These are phyloP conservation scores for Nephrotoma guestfalica DNA, from an alignment of 2,888 invertebrate genomes.

Conservation along the genomic window DNA sequence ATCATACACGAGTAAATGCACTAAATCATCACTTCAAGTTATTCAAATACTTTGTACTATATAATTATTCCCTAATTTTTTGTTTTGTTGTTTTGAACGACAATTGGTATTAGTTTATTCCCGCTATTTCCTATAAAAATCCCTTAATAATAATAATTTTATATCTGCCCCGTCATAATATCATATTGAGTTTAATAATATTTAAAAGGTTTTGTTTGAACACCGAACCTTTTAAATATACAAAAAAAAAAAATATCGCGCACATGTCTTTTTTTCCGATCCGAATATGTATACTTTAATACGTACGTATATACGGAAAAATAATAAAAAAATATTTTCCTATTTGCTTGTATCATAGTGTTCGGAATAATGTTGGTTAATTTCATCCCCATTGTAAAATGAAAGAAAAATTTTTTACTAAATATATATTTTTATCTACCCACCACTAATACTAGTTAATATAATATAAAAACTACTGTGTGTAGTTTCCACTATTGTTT, in stretches of 20 bases:
- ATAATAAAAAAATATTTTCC: background rate
- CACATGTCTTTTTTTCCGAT: background rate
- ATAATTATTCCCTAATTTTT: background rate
- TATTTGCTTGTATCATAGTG: background rate
- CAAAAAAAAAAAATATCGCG: background rate
- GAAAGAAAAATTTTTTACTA: background rate
- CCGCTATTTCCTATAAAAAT: background rate
- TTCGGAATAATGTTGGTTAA: background rate
- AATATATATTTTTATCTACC: background rate
- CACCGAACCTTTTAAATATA: background rate
- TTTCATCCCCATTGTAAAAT: background rate
- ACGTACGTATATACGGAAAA: background rate
- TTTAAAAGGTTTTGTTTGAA: background rate
- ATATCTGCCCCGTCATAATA: background rate
- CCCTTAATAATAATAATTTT: background rate
- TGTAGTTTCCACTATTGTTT: background rate
- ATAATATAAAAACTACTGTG: background rate
- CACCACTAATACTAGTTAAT: background rate
- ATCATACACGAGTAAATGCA: background rate
- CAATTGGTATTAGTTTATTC: background rate
- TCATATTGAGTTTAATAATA: background rate
- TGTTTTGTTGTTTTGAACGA: background rate
- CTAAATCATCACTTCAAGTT: background rate
- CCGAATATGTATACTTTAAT: background rate
- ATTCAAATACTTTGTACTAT: background rate